Base-by-base conservation (phyloP, 2,797 vertebrate genomes). In the Kryptolebias ocellatus region DNA sequence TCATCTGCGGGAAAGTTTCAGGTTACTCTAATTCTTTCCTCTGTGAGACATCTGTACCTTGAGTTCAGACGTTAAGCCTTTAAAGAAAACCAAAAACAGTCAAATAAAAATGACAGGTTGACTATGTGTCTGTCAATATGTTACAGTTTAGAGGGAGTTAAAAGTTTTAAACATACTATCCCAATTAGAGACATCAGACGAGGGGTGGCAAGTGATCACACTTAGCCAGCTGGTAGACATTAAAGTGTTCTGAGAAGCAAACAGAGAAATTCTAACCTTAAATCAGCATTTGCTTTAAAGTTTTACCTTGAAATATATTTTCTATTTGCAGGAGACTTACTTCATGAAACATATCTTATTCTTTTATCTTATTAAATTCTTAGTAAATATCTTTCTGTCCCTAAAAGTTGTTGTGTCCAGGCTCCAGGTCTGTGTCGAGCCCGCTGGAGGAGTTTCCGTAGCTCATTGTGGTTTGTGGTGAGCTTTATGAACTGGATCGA, bases 1-100 rank as follows among this genome's bases (percentile, higher is more conserved):
- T 87, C 87, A 82, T 90, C 91, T 87, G 80, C 86, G 92, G 90
- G 86, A 60, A 82, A 83, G 92, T 92, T 66, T 95, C 93, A 68
- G 79, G 87, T 95, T 95, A 93, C 94, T 61, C 55, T 61, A 31
- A 61, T 73, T 70, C 34, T 53, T 74, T 60, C 56, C 53, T 68
- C 64, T 85, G 46, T 53, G 55, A 70, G 83, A 84, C 80, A 79
- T 84, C 72, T 83, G 75, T 60, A 49, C 70, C 49, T 55, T 5
- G n/a, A 74, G 64, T 67, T 64, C 49, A 61, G 78, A 79, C 39
- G 59, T 74, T 61, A 74, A 79, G 47, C 58, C 56, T 54, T 27
- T 53, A 71, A 73, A 45, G 16, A 52, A 69, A 64, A 72, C 37
- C 20, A 65, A 70, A 78, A 70, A 62, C 64, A 34, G 47, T 63